These are phyloP conservation scores for Porites evermanni DNA, from an alignment of 92 coral and sea anemone species.

Conservation along the genomic window DNA sequence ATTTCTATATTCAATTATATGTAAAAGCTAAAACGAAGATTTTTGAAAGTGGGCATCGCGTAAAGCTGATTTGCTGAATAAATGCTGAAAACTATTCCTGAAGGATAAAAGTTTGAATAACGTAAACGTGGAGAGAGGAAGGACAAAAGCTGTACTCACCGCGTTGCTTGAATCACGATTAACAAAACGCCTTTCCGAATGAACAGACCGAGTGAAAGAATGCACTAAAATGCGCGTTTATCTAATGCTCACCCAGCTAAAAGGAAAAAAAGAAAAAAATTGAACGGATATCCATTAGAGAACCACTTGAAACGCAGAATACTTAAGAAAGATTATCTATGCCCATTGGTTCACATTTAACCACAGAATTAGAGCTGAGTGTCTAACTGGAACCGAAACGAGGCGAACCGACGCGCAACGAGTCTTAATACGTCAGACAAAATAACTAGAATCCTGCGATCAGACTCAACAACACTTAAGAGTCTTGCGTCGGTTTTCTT, in stretches of 20 bases:
- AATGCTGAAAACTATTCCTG: too few relatives aligned
- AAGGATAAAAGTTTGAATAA: too few relatives aligned
- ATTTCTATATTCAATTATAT: too few relatives aligned
- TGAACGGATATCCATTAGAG: too few relatives aligned
- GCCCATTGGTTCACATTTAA: background rate
- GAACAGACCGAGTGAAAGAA: background rate
- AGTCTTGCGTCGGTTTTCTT: conserved; percentile 34
- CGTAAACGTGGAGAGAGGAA: background rate
- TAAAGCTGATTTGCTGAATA: too few relatives aligned
- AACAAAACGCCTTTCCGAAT: background rate
- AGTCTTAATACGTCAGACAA: background rate
- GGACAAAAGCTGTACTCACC: background rate
- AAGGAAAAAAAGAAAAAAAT: too few relatives aligned
- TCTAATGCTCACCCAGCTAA: background rate
- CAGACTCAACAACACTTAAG: background rate
- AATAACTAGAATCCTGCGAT: background rate
- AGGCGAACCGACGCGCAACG: background rate
- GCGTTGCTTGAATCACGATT: background rate
- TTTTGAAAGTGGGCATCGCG: too few relatives aligned
- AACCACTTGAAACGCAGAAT: background rate
- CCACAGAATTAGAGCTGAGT: background rate
- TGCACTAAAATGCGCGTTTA: background rate
- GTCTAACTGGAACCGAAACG: background rate
- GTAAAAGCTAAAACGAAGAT: too few relatives aligned
- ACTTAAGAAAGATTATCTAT: background rate